phyloP scores from a whole-genome alignment of 2,113 vertebrate species.

The Butorides virescens region DNA sequence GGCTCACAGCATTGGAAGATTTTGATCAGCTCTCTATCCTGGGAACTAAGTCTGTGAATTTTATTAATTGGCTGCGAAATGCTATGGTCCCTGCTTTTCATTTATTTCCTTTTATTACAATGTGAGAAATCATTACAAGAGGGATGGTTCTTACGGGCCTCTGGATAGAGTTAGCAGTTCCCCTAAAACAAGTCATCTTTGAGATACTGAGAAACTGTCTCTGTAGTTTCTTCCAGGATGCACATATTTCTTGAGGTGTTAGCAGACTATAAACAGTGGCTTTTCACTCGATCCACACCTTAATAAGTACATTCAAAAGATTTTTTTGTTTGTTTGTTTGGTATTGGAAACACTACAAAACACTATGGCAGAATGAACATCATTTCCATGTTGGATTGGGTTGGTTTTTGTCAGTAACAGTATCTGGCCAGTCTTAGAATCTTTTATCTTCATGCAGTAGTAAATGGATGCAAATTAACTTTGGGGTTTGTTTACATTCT shows the following conservation, averaged over 20 bases:
- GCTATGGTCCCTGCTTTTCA: not conserved
- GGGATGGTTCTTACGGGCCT: not conserved
- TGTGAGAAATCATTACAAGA: not conserved
- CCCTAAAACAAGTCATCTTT: not conserved
- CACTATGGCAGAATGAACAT: not conserved
- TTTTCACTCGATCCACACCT: not conserved
- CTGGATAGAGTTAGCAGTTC: not conserved
- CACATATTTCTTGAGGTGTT: not conserved
- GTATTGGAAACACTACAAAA: not conserved
- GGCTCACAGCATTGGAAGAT: not conserved
- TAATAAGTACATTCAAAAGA: not conserved
- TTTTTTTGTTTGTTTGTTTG: not conserved
- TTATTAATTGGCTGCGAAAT: not conserved
- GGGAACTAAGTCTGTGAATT: not conserved
- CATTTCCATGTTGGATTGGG: not conserved
- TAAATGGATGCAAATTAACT: not conserved
- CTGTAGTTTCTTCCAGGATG: not conserved
- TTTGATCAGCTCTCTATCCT: not conserved
- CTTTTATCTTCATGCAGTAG: not conserved
- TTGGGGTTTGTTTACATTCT: not conserved
- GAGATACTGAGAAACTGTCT: not conserved
- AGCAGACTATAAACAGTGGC: not conserved
- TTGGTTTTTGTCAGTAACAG: fast-evolving
- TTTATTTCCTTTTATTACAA: not conserved
- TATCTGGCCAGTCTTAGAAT: not conserved